phyloP scores from a whole-genome alignment of 2,888 invertebrate genomes.

The Phyllotreta striolata region DNA sequence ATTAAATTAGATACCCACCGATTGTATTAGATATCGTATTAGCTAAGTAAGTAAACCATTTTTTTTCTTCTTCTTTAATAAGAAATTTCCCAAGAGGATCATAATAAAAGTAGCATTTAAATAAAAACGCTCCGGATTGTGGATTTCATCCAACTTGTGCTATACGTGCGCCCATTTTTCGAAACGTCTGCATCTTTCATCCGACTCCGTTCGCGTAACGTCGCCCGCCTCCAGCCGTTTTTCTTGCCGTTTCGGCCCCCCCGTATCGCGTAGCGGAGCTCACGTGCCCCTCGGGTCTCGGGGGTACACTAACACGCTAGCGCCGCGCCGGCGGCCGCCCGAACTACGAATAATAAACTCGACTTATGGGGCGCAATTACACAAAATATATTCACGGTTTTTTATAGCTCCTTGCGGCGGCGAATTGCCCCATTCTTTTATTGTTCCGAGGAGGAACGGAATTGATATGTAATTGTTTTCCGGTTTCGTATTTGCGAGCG shows the following conservation, averaged over 20 bases:
- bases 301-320: slow-evolving; percentile 61
- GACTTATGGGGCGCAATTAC: slow-evolving; percentile 63
- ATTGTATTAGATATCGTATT: no score
- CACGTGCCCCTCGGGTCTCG: slow-evolving; percentile 54
- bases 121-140: no score
- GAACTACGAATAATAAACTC: slow-evolving; percentile 62
- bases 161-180: no score
- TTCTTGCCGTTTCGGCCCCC: not conserved
- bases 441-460: slow-evolving; percentile 59
- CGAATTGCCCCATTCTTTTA: slow-evolving; percentile 62
- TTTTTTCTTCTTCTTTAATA: no score
- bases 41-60: no score
- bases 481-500: slow-evolving; percentile 49
- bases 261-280: slow-evolving; percentile 37
- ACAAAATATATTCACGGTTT: slow-evolving; percentile 64
- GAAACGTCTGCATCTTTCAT: no score
- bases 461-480: slow-evolving; percentile 63
- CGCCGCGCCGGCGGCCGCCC: slow-evolving; percentile 56
- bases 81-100: no score
- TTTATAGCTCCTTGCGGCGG: slow-evolving; percentile 63
- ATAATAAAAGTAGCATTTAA: no score
- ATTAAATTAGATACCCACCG: no score
- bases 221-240: not conserved
- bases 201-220: no score
- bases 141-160: no score